Evolutionary conservation across 2,113 vertebrate genomes (phyloP), one percentile per base, ranked within the genome.

Genomic region (Chauna torquata): DNA sequence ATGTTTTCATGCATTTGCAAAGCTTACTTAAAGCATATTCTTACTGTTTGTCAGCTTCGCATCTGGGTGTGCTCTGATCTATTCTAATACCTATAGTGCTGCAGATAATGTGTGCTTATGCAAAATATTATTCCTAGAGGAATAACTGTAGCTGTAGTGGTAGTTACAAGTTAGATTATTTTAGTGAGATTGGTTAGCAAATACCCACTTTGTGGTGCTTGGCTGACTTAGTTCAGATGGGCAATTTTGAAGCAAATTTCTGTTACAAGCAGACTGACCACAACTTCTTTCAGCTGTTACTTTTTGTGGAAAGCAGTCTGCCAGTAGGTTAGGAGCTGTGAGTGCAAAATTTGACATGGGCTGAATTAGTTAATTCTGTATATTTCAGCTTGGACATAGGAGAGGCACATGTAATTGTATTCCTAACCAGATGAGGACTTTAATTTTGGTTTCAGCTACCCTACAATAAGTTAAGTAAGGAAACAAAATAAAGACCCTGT

Each of bases 201-300:
- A 68, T 93, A 81, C 36, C 38, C 7, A 40, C 57, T 91, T 84
- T 59, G 81, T 79, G 91, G 42, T 87, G 70, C 24, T 81, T 84
- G 64, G 49, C 92, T 81, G 24, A 64, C 59, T 83, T 75, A 45
- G 74, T 90, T 90, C 8, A 88, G 69, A 54, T 54, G 61, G 36
- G 30, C 75, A 68, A 89, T 91, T 96, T 76, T 87, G 78, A 92
- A 92, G 89, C 74, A 91, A 96, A 94, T 91, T 45, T 71, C 65
- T 89, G 5, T 79, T 87, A 59, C 72, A 82, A 77, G 81, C 36
- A 82, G 81, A 54, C 18, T 8, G 6, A 78, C 77, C 78, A 59
- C 84, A 92, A 15, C 44, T 82, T 66, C 45, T 70, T 87, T 55
- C 34, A 89, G 52, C 65, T 79, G 23, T 68, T 68, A 5, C 1